These are phyloP conservation scores for Teleogryllus oceanicus DNA, from an alignment of 2,888 invertebrate species.

Conservation along the genomic window DNA sequence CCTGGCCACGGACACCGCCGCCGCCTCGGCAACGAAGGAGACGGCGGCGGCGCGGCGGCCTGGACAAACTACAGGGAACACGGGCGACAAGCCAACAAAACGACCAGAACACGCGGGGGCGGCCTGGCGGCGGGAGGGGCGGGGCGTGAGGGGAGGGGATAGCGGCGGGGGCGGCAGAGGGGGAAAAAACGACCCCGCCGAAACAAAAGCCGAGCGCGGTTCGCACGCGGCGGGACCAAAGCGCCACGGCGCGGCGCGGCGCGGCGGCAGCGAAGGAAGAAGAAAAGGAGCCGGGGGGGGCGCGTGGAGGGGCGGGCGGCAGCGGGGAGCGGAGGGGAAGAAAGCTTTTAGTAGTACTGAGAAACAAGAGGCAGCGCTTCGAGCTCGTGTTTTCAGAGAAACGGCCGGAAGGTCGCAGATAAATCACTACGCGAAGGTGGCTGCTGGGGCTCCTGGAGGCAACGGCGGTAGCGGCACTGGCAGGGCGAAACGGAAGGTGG, in stretches of 20 bases:
- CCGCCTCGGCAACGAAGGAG: not conserved
- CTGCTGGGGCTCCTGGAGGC: too few relatives aligned
- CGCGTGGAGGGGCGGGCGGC: not conserved
- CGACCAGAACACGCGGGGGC: not conserved
- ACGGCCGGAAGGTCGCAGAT: not conserved
- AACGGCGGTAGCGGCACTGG: too few relatives aligned
- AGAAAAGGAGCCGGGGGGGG: not conserved
- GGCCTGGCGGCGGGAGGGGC: not conserved
- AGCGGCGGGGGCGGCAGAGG: not conserved
- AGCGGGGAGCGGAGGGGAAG: not conserved
- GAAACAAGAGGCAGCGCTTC: constrained; percentile 1
- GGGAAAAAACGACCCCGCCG: not conserved
- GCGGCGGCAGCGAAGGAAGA: not conserved
- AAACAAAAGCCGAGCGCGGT: constrained; percentile 10
- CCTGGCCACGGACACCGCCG: not conserved
- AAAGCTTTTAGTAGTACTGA: constrained; percentile 11
- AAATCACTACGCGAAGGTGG: not conserved
- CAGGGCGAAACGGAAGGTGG: too few relatives aligned
- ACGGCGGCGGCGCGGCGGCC: not conserved
- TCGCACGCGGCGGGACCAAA: constrained; percentile 9
- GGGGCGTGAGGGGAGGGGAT: not conserved
- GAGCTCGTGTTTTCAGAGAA: not conserved
- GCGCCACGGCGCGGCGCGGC: not conserved
- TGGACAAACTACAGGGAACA: constrained; percentile 4
- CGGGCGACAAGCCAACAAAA: constrained; percentile 7